Base-by-base conservation (phyloP, 2,888 invertebrate species). In the Molorchus minor region DNA sequence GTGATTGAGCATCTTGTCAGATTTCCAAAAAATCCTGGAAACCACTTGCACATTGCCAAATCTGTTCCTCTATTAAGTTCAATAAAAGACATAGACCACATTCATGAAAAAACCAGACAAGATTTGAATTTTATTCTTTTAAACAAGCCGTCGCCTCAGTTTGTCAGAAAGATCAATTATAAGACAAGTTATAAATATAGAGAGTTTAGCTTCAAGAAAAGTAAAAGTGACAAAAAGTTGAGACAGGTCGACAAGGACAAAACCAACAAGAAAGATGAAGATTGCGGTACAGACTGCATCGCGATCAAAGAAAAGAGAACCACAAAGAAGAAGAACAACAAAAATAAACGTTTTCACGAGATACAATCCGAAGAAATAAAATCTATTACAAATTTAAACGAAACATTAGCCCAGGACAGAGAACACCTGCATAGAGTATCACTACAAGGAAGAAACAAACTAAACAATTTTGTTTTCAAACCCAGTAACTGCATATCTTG, bases 251-350 rank as follows among this genome's bases (percentile, higher is more conserved):
- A 41, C n/a, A 30, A 16, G n/a, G 44, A 17, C 3, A 56, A 56
- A n/a, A 45, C 53, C 1, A 55, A 49, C 15, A 38, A 49, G 36
- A 56, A 56, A 57, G 65, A 67, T 36, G 25, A 38, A 3, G 20
- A 59, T 5, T 53, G 29, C 17, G 58, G 47, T 15, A 51, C 33
- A 30, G 62, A 60, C 1, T 64, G 64, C 35, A 54, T 66, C 15
- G 58, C 56, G 36, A 51, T 56, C 1, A 47, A 46, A 20, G 56
- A 53, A 29, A 57, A 57, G 12, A 55, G 38, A 10, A 20, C 17
- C n/a, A 61, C 54, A 25, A 66, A 63, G 30, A 49, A 53, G 20
- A 45, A 7, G 16, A 46, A 10, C 38, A 15, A 12, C 10, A 30
- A 51, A 17, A n/a, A 17, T 5, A 30, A n/a, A n/a, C n/a, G n/a